Evolutionary conservation across 2,113 vertebrate genomes (phyloP).

Genomic region (Gavialis gangeticus): DNA sequence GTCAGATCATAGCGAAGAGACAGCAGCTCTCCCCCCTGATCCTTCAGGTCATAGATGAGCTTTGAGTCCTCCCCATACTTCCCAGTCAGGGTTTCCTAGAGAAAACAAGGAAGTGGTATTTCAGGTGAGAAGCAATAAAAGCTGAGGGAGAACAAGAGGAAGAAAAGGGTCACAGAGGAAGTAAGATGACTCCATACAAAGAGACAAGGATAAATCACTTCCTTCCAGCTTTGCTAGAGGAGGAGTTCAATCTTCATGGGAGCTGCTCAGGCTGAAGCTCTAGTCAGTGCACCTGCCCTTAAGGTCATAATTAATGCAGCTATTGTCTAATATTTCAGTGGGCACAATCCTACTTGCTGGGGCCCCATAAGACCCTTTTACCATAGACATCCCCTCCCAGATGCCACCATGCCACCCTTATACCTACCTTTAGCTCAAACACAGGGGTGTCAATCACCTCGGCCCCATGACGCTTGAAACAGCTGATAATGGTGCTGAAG

Average conservation of each 20-base stretch:
- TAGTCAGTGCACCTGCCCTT: neutral
- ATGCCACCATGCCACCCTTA: neutral
- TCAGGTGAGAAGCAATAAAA: neutral
- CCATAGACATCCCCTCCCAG: neutral
- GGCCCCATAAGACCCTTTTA: neutral
- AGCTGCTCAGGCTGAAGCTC: too few relatives aligned
- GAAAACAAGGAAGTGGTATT: constrained; percentile 20
- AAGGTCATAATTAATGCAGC: too few relatives aligned
- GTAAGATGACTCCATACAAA: neutral
- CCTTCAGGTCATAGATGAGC: constrained; percentile 97
- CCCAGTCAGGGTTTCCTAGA: constrained; percentile 93
- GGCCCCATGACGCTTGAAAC: constrained; percentile 96
- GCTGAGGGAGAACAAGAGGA: neutral
- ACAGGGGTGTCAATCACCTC: constrained; percentile 97
- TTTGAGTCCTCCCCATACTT: constrained; percentile 99
- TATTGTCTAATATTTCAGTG: neutral
- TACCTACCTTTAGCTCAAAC: constrained; percentile 95
- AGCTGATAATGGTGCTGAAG: constrained; percentile 87
- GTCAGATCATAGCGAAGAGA: constrained; percentile 97
- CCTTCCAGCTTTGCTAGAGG: neutral
- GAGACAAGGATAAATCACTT: neutral
- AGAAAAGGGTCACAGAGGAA: neutral
- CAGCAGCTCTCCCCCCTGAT: constrained; percentile 96
- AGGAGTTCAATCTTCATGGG: neutral
- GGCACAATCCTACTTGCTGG: neutral